A percentile compares a stretch with the other conserved stretches of the same genome.
These are phyloP conservation scores for Camponotus floridanus DNA, from an alignment of 1,140 invertebrate genomes.

Conservation along the genomic window DNA sequence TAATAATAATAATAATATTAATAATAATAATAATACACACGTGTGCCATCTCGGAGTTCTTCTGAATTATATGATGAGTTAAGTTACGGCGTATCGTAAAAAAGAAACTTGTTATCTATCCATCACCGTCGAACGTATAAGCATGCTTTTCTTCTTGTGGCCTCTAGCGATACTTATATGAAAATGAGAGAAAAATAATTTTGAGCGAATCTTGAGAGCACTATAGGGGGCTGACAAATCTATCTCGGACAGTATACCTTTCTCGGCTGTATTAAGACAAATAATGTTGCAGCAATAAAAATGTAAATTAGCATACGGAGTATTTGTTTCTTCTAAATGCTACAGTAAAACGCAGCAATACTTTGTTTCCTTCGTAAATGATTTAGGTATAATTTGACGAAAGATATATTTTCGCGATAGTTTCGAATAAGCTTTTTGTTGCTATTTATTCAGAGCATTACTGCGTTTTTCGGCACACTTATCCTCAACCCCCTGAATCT, in stretches of 20 bases:
- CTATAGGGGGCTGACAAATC: conserved; percentile 77
- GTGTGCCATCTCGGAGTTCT: conserved; percentile 6
- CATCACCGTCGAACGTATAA: background rate
- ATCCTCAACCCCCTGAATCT: conserved; percentile 82
- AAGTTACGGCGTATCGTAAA: conserved; percentile 5
- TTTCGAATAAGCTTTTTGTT: background rate
- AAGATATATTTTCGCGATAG: background rate
- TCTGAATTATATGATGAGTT: conserved; percentile 8
- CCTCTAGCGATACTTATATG: conserved; percentile 19
- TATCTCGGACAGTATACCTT: conserved; percentile 74
- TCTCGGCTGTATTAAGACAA: conserved; percentile 83
- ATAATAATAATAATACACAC: no score
- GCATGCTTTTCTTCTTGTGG: conserved; percentile 38
- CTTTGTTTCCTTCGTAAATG: conserved; percentile 58
- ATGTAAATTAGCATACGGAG: conserved; percentile 84
- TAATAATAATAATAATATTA: no score
- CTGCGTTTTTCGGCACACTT: conserved; percentile 81
- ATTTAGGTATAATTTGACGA: background rate
- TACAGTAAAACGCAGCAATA: conserved; percentile 82
- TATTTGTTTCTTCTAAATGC: conserved; percentile 81
- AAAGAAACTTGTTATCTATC: conserved; percentile 18
- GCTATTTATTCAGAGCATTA: conserved; percentile 74
- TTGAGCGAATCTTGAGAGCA: conserved; percentile 64
- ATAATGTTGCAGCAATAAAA: conserved; percentile 86
- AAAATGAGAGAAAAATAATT: conserved; percentile 27